These are phyloP conservation scores for Agrilus cyanescens DNA, from an alignment of 2,888 invertebrate species.

Conservation along the genomic window DNA sequence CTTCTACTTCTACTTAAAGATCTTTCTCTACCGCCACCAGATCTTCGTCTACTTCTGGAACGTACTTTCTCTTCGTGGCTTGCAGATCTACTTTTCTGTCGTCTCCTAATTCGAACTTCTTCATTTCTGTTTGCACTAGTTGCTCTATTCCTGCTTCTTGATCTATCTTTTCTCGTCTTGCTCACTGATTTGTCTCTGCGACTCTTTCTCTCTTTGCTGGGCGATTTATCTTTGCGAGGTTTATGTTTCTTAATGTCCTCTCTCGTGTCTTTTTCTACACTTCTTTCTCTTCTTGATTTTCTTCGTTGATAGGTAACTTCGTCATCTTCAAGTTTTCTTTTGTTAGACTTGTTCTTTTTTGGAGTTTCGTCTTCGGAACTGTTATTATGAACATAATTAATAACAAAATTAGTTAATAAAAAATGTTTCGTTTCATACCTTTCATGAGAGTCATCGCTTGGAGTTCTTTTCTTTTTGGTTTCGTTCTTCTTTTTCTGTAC, in stretches of 20 bases:
- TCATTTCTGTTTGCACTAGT: not conserved
- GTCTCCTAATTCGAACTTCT: slow-evolving; percentile 5
- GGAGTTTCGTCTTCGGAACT: slow-evolving; percentile 27
- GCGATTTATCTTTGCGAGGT: slow-evolving; percentile 6
- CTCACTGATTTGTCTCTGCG: slow-evolving; percentile 1
- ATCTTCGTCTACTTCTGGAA: slow-evolving; percentile 7
- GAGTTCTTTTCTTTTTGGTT: slow-evolving; percentile 44
- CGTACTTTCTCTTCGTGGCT: slow-evolving; percentile 9
- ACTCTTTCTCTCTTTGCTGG: slow-evolving; percentile 1
- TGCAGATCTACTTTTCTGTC: slow-evolving; percentile 3
- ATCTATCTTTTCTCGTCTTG: slow-evolving; percentile 5
- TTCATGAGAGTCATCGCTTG: slow-evolving; percentile 43
- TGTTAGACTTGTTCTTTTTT: slow-evolving; percentile 20
- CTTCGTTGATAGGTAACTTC: slow-evolving; percentile 9
- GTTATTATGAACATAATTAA: slow-evolving; percentile 10
- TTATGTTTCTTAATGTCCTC: slow-evolving; percentile 11
- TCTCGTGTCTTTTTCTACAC: slow-evolving; percentile 13
- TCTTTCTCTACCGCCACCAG: too few relatives aligned
- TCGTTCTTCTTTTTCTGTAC: slow-evolving; percentile 43
- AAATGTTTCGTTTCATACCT: slow-evolving; percentile 34
- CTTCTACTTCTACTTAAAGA: not conserved
- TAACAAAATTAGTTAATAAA: slow-evolving; percentile 4
- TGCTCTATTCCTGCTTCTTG: slow-evolving; percentile 1
- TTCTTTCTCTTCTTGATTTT: slow-evolving; percentile 8
- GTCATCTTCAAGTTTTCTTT: slow-evolving; percentile 1